Evolutionary conservation across 2,888 invertebrate species (phyloP).

Genomic region (Dryomyza anilis): DNA sequence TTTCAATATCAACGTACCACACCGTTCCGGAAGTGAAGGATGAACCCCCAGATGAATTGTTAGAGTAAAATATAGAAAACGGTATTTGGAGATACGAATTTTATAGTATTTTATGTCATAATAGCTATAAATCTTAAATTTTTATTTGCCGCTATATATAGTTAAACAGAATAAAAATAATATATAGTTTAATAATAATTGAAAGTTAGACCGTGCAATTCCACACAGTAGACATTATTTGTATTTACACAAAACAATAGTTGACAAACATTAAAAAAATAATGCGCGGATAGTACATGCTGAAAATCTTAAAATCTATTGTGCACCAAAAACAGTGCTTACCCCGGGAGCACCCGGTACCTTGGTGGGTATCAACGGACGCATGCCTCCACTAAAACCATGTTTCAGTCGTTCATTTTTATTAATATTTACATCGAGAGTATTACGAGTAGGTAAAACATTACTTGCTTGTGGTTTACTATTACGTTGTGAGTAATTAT

Average conservation of each 20-base stretch:
- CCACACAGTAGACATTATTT: too few species aligned
- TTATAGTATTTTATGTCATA: neutral
- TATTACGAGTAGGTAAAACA: neutral
- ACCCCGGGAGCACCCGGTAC: constrained; percentile 40
- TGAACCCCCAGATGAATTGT: constrained; percentile 64
- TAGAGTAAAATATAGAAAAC: constrained; percentile 46
- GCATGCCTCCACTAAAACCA: constrained; percentile 30
- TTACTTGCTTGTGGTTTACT: constrained; percentile 47
- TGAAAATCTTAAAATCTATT: neutral
- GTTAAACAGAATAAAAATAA: too few species aligned
- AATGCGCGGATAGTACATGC: constrained; percentile 1
- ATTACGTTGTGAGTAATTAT: constrained; percentile 19
- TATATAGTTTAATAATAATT: too few species aligned
- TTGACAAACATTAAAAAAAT: neutral
- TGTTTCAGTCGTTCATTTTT: neutral
- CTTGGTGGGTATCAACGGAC: constrained; percentile 44
- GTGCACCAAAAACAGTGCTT: neutral
- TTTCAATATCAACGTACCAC: constrained; percentile 66
- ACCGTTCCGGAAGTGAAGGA: constrained; percentile 66
- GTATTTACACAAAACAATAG: neutral
- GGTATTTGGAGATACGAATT: too few species aligned
- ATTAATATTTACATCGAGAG: neutral
- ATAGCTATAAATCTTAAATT: neutral
- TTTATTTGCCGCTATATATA: neutral
- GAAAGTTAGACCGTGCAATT: too few species aligned